A percentile compares a stretch with the other conserved stretches of the same genome.
phyloP scores from a whole-genome alignment of 2,797 vertebrate genomes.

The Cryptoprocta ferox region DNA sequence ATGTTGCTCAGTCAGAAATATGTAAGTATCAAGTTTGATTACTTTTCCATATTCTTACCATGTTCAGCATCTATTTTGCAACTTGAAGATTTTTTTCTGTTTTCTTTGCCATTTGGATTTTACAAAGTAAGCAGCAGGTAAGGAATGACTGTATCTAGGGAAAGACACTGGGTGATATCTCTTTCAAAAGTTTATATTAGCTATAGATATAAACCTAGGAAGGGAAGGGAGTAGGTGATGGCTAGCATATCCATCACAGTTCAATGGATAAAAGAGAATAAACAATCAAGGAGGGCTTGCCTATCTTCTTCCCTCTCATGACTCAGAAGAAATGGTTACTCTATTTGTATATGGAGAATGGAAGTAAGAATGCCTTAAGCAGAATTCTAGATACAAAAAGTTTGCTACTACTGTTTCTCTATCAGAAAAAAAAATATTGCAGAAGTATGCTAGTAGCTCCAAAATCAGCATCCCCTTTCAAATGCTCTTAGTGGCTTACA shows the following conservation, averaged over 20 bases:
- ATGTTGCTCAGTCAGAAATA: slow-evolving; percentile 29
- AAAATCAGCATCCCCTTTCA: not conserved
- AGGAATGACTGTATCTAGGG: slow-evolving; percentile 20
- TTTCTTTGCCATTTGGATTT: slow-evolving; percentile 60
- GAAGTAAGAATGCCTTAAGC: not conserved
- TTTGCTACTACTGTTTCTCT: not conserved
- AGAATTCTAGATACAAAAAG: not conserved
- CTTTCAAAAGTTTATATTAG: slow-evolving; percentile 34
- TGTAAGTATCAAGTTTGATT: slow-evolving; percentile 53
- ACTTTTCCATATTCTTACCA: slow-evolving; percentile 27
- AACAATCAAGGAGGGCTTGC: not conserved
- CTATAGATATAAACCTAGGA: not conserved
- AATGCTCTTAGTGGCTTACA: not conserved
- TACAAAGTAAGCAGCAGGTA: slow-evolving; percentile 42
- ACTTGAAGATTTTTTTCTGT: not conserved
- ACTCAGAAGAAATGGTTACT: not conserved
- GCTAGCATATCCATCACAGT: not conserved
- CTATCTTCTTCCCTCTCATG: not conserved
- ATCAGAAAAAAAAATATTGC: not conserved
- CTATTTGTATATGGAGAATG: not conserved
- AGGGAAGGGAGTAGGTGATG: not conserved
- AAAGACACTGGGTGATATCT: not conserved
- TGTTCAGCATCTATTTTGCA: slow-evolving; percentile 61
- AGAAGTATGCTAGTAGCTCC: not conserved
- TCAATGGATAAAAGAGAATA: slow-evolving; percentile 23